Base-by-base conservation (phyloP, 2,113 vertebrate genomes). In the Sylvilagus bachmani region DNA sequence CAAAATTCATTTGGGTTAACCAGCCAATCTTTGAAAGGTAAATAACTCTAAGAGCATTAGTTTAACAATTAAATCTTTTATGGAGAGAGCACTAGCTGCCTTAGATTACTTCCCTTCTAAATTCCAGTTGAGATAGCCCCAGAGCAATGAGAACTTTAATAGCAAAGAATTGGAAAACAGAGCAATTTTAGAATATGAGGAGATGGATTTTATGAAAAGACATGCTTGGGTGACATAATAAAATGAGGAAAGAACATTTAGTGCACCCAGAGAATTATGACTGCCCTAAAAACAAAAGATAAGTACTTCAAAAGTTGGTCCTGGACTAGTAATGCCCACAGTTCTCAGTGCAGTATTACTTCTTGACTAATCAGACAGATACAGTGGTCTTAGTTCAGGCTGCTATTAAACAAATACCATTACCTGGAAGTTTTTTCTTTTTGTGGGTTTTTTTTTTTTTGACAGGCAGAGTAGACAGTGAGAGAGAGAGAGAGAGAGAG, bases 41-140 rank as follows among this genome's bases (percentile, higher is more conserved):
- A 97, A 92, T 97, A 97, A 96, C 94, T 93, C 85, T 94, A 86
- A 97, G 75, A 88, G 73, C 94, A 97, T 97, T 91, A 77, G 81
- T 92, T 96, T 88, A 93, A 94, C 95, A 95, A 97, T 97, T 96
- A 97, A 93, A 73, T 88, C 74, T 90, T 95, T 93, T 94, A 92
- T 62, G 88, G 92, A 94, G 88, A 92, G 74, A 91, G 73, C 22
- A 81, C 73, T 0, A 71, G n/a, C 84, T 93, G 95, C 66, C 94
- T 96, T 31, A 86, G 89, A 96, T 96, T 91, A 95, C 87, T 91
- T 97, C 69, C n/a, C 67, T 90, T 67, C 58, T 80, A 96, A 94
- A 95, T 44, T 36, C 83, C 67, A 89, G 74, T 66, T 89, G 86
- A 88, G 31, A 53, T 88, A 93, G 92, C 94, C 90, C 90, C 55